Conservation (phyloP, 2,113 vertebrate genomes). For the Dermatemys mawii region DNA sequence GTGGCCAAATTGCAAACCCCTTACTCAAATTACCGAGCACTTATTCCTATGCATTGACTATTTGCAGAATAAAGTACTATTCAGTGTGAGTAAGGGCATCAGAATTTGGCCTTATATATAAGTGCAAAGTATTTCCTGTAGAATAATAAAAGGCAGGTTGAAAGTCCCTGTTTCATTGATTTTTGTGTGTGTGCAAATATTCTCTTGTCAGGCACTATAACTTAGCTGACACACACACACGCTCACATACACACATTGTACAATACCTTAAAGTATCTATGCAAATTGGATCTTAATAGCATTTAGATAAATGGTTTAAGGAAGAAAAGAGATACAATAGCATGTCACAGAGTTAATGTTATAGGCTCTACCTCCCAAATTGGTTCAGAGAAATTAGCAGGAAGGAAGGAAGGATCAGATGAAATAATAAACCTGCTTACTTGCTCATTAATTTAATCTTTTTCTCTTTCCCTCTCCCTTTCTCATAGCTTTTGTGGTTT, state of each 20-base stretch:
- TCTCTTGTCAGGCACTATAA: fast-evolving
- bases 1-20: not conserved
- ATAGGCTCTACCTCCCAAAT: constrained; percentile 73
- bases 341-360: constrained; percentile 40
- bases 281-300: constrained; percentile 50
- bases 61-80: not conserved
- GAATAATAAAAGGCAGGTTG: not conserved
- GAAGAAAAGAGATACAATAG: constrained; percentile 49
- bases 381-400: constrained; percentile 75
- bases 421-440: constrained; percentile 80
- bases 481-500: constrained; percentile 46
- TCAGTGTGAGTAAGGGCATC: not conserved
- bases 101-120: not conserved
- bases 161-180: not conserved
- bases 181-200: not conserved
- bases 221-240: not conserved
- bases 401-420: constrained; percentile 79
- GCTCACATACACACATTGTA: not conserved
- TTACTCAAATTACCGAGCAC: not conserved
- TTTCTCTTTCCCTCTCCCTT: constrained; percentile 18
- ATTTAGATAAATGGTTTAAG: constrained; percentile 45
- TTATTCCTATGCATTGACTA: not conserved
- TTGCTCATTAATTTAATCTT: constrained; percentile 81
- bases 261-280: constrained; percentile 22
- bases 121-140: not conserved